Percentiles rank a stretch among this genome's conserved stretches.
Conservation (phyloP, 2,113 vertebrate genomes). For the Aviceda subcristata region DNA sequence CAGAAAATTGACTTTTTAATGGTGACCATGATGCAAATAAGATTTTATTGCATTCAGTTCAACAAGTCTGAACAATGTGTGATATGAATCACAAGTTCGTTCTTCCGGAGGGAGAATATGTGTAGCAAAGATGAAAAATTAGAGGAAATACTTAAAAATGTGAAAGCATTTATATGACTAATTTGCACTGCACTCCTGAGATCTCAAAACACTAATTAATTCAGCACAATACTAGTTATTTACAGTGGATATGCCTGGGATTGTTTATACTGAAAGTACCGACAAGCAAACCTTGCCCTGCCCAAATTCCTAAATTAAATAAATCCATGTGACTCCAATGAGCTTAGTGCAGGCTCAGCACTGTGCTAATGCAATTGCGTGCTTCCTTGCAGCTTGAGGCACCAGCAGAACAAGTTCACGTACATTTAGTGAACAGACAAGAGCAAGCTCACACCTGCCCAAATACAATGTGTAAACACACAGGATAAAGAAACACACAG, state of each 20-base stretch:
- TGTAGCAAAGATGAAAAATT: neutral
- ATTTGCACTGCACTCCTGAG: slow-evolving; percentile 1
- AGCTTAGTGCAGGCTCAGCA: slow-evolving; percentile 51
- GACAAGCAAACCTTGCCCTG: slow-evolving; percentile 33
- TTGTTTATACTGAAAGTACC: slow-evolving; percentile 25
- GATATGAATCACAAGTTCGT: neutral
- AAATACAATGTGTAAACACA: slow-evolving; percentile 12
- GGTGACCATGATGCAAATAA: neutral
- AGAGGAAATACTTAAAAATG: slow-evolving; percentile 11
- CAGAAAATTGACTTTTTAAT: neutral
- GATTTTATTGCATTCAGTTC: neutral
- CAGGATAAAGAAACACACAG: neutral
- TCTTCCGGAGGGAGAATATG: neutral
- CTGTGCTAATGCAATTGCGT: slow-evolving; percentile 16
- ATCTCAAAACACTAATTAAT: slow-evolving; percentile 9
- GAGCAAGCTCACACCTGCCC: slow-evolving; percentile 52
- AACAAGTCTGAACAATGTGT: neutral
- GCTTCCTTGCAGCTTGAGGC: slow-evolving; percentile 31
- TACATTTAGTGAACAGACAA: neutral
- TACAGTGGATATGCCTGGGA: slow-evolving; percentile 14
- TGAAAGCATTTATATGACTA: neutral
- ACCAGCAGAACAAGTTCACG: slow-evolving; percentile 50
- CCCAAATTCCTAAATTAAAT: slow-evolving; percentile 63
- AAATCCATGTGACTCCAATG: slow-evolving; percentile 52
- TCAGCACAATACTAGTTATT: slow-evolving; percentile 23